These are phyloP conservation scores for Morpho achilles DNA, from an alignment of 2,888 invertebrate genomes.

Conservation along the genomic window DNA sequence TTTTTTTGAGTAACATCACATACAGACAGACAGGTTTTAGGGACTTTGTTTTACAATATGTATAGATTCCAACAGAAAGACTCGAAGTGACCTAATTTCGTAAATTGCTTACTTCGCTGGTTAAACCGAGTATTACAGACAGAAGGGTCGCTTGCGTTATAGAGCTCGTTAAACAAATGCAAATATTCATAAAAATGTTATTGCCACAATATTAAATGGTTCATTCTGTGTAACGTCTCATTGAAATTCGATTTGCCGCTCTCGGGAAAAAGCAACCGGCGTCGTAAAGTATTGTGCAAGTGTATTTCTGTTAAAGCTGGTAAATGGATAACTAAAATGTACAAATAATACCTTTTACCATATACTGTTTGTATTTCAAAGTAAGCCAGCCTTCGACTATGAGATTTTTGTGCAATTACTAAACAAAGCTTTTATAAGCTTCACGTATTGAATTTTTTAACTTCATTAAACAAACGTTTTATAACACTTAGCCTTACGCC, in stretches of 20 bases:
- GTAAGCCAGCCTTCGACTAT: slow-evolving; percentile 2
- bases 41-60: too few species aligned
- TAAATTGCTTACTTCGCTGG: too few species aligned
- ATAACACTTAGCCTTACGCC: too few species aligned
- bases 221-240: slow-evolving; percentile 8
- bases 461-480: too few species aligned
- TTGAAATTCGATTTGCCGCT: slow-evolving; percentile 6
- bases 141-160: too few species aligned
- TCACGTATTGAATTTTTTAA: too few species aligned
- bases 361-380: not conserved
- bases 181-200: not conserved
- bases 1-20: too few species aligned
- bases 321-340: slow-evolving; percentile 5
- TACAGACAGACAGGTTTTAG: too few species aligned
- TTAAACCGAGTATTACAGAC: too few species aligned
- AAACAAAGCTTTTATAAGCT: not conserved
- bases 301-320: slow-evolving; percentile 1
- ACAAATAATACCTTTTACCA: slow-evolving; percentile 10
- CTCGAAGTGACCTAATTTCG: too few species aligned
- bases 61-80: too few species aligned
- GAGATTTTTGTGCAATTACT: not conserved
- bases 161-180: not conserved
- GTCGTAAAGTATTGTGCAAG: slow-evolving; percentile 6
- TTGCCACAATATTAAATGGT: not conserved
- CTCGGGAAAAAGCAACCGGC: slow-evolving; percentile 2